These are phyloP conservation scores for Leuciscus idus DNA, from an alignment of 2,113 vertebrate genomes.

Conservation along the genomic window DNA sequence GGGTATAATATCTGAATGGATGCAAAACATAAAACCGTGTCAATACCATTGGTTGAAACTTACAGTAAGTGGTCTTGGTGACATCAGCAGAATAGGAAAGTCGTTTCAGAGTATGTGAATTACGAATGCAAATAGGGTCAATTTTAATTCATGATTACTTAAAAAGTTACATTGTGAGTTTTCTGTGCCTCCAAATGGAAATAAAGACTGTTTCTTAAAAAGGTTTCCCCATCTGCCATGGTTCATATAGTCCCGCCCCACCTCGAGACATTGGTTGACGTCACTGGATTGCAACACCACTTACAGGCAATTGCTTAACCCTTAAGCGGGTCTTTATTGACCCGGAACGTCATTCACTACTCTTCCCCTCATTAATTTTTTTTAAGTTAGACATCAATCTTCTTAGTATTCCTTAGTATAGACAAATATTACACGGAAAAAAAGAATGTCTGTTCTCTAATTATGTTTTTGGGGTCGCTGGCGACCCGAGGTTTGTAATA, in stretches of 20 bases:
- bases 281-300: background rate
- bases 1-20: background rate
- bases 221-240: background rate
- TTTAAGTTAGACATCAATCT: too few relatives aligned
- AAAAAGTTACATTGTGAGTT: background rate
- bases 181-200: background rate
- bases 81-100: background rate
- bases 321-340: too few relatives aligned
- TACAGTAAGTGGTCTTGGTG: background rate
- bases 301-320: background rate
- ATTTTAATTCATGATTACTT: background rate
- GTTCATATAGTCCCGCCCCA: background rate
- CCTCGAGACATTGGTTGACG: background rate
- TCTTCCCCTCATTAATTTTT: too few relatives aligned
- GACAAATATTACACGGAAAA: too few relatives aligned
- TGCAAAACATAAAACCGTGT: background rate
- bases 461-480: too few relatives aligned
- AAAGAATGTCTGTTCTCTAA: too few relatives aligned
- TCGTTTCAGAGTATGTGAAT: background rate
- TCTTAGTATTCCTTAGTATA: too few relatives aligned
- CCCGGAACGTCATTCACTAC: too few relatives aligned
- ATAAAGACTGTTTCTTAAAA: background rate
- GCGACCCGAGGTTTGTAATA: too few relatives aligned
- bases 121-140: background rate
- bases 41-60: background rate